Evolutionary conservation across 2,888 invertebrate species (phyloP), one percentile per base, ranked within the genome.

Genomic region (Eutolmus rufibarbis): DNA sequence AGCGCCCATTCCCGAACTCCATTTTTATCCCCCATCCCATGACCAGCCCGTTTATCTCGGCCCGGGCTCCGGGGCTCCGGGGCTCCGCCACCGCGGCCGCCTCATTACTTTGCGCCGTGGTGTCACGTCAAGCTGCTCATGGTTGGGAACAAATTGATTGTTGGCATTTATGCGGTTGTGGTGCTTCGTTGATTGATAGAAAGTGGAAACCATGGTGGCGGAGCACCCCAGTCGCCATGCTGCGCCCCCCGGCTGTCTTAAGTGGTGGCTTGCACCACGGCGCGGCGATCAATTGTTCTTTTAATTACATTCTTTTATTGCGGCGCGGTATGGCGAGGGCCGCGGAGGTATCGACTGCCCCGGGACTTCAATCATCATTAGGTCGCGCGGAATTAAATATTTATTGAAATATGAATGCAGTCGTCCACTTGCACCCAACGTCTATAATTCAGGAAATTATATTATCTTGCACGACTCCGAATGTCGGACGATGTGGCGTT

Each of bases 111-210:
- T 51, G 23, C 81, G 16, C 81, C 28, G 31, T 34, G 7, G 81
- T 81, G 81, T 43, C 43, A 79, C 34, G 79, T 79, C 79, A 76
- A 66, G 66, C 28, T 66, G 66, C 66, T 66, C 66, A 76, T 76
- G 76, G 34, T 76, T 76, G 76, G 76, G 76, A 76, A 40, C 76
- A 76, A 76, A 76, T 76, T 76, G 76, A 76, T 76, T 76, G 76
- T 40, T 76, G 76, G 76, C 76, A 66, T 66, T 66, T 66, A 66
- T 66, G 66, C 66, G 66, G 66, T 66, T 66, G 66, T 66, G 28
- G 66, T 66, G 66, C 23, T 66, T 66, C 66, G 66, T 66, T 66
- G 66, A 66, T 66, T 66, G 66, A 66, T 66, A 66, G 66, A 66
- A 66, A 66, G 66, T 66, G 66, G 66, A 28, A 66, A 28, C 66